Evolutionary conservation across 1,140 invertebrate genomes (phyloP), one percentile per base, ranked within the genome.

Genomic region (Galendromus occidentalis): DNA sequence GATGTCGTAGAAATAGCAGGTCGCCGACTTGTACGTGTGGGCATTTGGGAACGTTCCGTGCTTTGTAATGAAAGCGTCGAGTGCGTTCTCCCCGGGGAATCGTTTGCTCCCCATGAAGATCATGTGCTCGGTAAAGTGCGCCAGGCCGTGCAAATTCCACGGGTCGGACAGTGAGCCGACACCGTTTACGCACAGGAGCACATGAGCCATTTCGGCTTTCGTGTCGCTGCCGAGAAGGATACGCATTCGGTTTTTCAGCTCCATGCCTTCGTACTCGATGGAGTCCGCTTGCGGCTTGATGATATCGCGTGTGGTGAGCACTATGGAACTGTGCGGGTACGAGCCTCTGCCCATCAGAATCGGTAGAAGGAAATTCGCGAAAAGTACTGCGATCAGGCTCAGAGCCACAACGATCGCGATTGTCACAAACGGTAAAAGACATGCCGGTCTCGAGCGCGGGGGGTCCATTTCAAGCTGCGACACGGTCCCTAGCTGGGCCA

Each of bases 51-150:
- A 25, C 22, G 51, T 29, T 17, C 51, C 51, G 14, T 59, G 22
- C 51, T 59, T 73, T 69, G 69, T 74, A 6, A 80, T 68, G 68
- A 77, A 79, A 72, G 77, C 12, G 51, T 59, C 22, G 17, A 59
- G 33, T 25, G 14, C 14, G 70, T 77, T 76, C 64, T 76, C 75
- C 42, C 71, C 69, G 9, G 75, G 75, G 66, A 74, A 77, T 65
- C 75, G 76, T 59, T 59, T 59, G 14, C 25, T 33, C 2, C 51
- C 51, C 51, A 59, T 59, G 33, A 59, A 59, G 6, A 59, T 17
- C 14, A 59, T 59, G 25, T 59, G 22, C 22, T 59, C 51, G 12
- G 51, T 20, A 9, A 59, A 59, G 25, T 59, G 51, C 12, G 51
- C 51, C 25, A 20, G 20, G 1, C 51, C 51, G 25, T 59, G 22